A percentile compares a stretch with the other conserved stretches of the same genome.
Evolutionary conservation across 2,797 vertebrate species (phyloP).

Genomic region (Neosalanx taihuensis): DNA sequence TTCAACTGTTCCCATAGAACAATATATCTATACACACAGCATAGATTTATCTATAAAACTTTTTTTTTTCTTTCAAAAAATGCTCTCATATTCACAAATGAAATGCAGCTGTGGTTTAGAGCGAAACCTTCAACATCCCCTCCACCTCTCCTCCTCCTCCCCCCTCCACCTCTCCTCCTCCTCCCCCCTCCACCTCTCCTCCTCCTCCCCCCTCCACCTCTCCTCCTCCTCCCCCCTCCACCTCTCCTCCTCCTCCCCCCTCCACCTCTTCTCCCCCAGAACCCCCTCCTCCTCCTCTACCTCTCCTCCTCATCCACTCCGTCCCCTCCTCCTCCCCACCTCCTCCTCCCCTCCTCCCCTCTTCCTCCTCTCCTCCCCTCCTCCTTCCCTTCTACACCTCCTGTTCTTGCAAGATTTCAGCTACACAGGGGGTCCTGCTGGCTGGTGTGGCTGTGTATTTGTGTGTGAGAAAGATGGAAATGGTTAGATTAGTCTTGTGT

Average conservation of each 20-base stretch:
- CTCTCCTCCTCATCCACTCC: conserved; percentile 28
- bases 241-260: neutral
- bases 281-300: too few relatives aligned
- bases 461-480: neutral
- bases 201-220: neutral
- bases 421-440: conserved; percentile 66
- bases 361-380: conserved; percentile 27
- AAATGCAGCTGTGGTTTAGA: conserved; percentile 76
- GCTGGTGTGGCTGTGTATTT: conserved; percentile 7
- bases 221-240: conserved; percentile 26
- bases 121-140: conserved; percentile 60
- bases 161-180: neutral
- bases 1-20: neutral
- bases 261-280: neutral
- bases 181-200: neutral
- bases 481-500: conserved; percentile 6
- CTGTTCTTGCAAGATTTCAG: conserved; percentile 64
- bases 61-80: conserved; percentile 51
- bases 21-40: conserved; percentile 2
- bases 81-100: conserved; percentile 68
- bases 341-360: conserved; percentile 24
- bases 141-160: conserved; percentile 27
- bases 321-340: neutral
- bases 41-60: conserved; percentile 24
- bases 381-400: conserved; percentile 31